These are phyloP conservation scores for Crotalus horridus DNA, from an alignment of 2,113 vertebrate species.

Conservation along the genomic window DNA sequence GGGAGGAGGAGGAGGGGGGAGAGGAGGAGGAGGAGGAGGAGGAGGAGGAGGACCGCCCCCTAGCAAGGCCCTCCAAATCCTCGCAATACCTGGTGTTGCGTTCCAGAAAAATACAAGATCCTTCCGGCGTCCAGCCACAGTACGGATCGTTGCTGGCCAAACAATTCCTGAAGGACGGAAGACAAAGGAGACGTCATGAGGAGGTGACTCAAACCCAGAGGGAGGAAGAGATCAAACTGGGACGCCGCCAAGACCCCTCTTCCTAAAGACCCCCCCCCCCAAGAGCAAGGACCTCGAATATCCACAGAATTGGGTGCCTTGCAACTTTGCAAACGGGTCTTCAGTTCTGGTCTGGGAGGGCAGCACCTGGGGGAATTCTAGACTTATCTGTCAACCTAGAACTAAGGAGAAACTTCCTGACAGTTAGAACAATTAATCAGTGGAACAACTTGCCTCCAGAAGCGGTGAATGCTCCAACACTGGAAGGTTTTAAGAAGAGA, in stretches of 20 bases:
- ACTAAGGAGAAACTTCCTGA: too few species aligned
- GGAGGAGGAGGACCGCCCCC: background rate
- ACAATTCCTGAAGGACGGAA: slow-evolving; percentile 77
- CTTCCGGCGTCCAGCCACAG: slow-evolving; percentile 89
- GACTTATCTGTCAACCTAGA: background rate
- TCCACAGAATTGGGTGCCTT: background rate
- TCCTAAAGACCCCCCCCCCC: background rate
- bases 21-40: too few species aligned
- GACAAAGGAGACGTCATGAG: fast-evolving
- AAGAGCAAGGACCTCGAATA: background rate
- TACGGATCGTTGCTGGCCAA: slow-evolving; percentile 90
- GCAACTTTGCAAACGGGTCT: background rate
- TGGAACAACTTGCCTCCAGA: too few species aligned
- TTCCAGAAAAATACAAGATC: slow-evolving; percentile 86
- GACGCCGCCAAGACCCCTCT: background rate
- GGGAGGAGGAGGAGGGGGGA: too few species aligned
- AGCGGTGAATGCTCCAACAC: too few species aligned
- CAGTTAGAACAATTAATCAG: too few species aligned
- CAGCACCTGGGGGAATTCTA: background rate
- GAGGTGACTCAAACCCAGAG: background rate
- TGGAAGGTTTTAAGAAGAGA: too few species aligned
- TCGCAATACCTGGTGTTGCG: slow-evolving; percentile 80
- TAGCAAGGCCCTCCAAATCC: background rate
- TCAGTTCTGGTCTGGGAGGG: background rate
- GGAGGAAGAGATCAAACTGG: background rate